Conservation (phyloP, 2,797 vertebrate genomes). For the Anniella stebbinsi region DNA sequence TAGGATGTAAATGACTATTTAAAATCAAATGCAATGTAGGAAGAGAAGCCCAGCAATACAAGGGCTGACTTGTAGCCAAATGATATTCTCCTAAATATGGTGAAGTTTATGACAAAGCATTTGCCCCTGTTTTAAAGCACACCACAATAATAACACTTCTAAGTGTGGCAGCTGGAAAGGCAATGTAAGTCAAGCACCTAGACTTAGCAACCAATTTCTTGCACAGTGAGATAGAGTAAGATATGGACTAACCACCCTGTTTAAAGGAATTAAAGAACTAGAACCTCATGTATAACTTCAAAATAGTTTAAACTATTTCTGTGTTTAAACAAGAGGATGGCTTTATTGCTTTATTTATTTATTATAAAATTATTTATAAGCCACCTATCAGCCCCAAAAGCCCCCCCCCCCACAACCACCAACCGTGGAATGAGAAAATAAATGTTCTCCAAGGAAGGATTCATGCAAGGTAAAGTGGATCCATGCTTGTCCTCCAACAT, state of each 20-base stretch:
- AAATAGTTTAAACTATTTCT: slow-evolving; percentile 6
- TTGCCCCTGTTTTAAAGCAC: not conserved
- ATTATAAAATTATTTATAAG: too few species aligned
- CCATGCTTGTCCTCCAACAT: not conserved
- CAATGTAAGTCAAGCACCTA: slow-evolving; percentile 9
- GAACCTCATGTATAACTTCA: slow-evolving; percentile 8
- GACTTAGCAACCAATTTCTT: not conserved
- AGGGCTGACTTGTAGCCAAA: not conserved
- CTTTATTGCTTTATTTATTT: too few species aligned
- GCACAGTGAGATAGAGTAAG: not conserved
- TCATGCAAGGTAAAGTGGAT: not conserved
- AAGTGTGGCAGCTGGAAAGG: not conserved
- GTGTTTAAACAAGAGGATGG: not conserved
- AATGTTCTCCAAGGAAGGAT: not conserved
- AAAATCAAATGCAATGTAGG: not conserved
- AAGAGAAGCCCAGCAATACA: not conserved
- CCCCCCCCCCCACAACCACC: too few species aligned
- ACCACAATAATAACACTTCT: not conserved
- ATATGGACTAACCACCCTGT: not conserved
- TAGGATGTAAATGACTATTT: slow-evolving; percentile 13
- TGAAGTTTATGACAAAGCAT: not conserved
- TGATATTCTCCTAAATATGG: slow-evolving; percentile 1
- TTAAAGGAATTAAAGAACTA: not conserved
- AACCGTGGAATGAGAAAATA: not conserved
- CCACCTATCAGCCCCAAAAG: too few species aligned